Base-by-base conservation (phyloP, 2,888 invertebrate species). In the Chalcis sispes region DNA sequence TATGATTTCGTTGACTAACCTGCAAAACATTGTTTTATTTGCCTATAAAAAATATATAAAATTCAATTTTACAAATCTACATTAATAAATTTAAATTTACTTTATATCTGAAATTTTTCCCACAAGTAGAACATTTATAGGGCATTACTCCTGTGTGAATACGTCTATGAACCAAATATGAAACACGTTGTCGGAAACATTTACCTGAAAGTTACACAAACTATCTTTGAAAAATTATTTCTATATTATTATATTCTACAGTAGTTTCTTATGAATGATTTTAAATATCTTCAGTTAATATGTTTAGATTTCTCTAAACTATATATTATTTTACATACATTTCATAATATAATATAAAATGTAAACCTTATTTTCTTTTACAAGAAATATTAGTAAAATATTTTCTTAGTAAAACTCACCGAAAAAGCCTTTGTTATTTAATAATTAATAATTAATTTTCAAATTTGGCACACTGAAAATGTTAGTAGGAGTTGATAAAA, bases 71-170 rank as follows among this genome's bases (percentile, higher is more conserved):
- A 15, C 15, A 46, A 46, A n/a, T 25, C 25, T 15, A n/a, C 23
- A 48, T 27, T 46, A 62, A 4, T 46, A 7, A 62, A 25, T 27
- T 8, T 46, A 65, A 65, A 13, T 77, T 80, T 85, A 93, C 93
- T 91, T 96, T 96, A 83, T 96, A 96, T 75, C 96, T 91, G 86
- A 96, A 96, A 84, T 91, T 94, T 90, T 95, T 95, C 67, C 94
- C 92, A 85, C 96, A 96, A 7, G 92, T 91, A 54, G 93, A 93
- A 84, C 96, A 96, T 88, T 94, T 94, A 85, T 96, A 96, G 0
- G 96, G 96, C 95, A 95, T 95, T 0, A 92, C 95, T 40, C 95
- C 96, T 0, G 95, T 94, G 82, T 96, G 95, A 81, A 95, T 96
- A 79, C 96, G 91, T 78, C 94, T 91, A 86, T 96, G 96, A 0